A percentile compares a stretch with the other conserved stretches of the same genome.
Conservation (phyloP, 2,888 invertebrate species). For the Cosmia pyralina region DNA sequence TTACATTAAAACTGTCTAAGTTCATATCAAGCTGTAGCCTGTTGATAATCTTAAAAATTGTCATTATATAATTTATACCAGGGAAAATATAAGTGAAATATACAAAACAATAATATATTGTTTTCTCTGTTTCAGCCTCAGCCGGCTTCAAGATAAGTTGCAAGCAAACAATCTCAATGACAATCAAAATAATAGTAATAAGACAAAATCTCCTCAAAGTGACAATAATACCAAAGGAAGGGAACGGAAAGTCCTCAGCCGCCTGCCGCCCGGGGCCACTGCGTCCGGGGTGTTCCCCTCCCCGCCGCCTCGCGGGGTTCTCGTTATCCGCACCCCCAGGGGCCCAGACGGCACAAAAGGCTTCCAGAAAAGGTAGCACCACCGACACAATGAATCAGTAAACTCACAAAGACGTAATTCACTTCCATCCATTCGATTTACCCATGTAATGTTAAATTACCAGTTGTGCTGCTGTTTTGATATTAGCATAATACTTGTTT, state of each 20-base stretch:
- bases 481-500: slow-evolving; percentile 60
- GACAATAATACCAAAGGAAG: slow-evolving; percentile 83
- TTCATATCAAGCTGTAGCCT: not conserved
- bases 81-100: not conserved
- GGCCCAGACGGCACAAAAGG: slow-evolving; percentile 94
- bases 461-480: slow-evolving; percentile 65
- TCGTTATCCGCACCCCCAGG: slow-evolving; percentile 93
- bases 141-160: slow-evolving; percentile 85
- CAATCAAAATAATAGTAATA: slow-evolving; percentile 76
- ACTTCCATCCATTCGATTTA: slow-evolving; percentile 76
- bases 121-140: slow-evolving; percentile 78
- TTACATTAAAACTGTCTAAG: not conserved
- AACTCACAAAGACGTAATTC: slow-evolving; percentile 69
- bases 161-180: slow-evolving; percentile 86
- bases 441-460: slow-evolving; percentile 57
- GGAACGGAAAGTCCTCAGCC: slow-evolving; percentile 83
- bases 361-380: slow-evolving; percentile 86
- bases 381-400: slow-evolving; percentile 45
- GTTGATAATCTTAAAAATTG: not conserved
- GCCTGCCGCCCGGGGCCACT: slow-evolving; percentile 82
- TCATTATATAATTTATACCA: not conserved
- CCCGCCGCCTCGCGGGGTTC: slow-evolving; percentile 86
- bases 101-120: not conserved
- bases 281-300: slow-evolving; percentile 82
- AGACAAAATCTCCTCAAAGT: slow-evolving; percentile 76